Percentiles rank a stretch among this genome's conserved stretches.
Evolutionary conservation across 2,113 vertebrate genomes (phyloP).

Genomic region (Heterotis niloticus): DNA sequence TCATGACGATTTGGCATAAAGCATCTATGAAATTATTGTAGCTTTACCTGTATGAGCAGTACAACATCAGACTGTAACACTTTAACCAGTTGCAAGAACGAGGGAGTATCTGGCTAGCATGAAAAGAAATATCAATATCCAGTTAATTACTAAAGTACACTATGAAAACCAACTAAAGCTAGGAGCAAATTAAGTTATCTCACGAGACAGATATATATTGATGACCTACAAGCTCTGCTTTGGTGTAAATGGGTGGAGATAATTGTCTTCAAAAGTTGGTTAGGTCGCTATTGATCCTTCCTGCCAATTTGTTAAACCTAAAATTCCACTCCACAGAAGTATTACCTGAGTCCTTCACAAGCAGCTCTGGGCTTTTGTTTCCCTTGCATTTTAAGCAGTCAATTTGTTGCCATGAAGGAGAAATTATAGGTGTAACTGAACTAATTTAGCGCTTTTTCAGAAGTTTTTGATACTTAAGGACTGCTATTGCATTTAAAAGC

Average conservation of each 20-base stretch:
- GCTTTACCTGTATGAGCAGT: background rate
- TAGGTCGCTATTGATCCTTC: conserved; percentile 6
- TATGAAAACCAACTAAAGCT: conserved; percentile 18
- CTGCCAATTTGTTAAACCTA: background rate
- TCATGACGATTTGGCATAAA: background rate
- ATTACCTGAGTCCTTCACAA: background rate
- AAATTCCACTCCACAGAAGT: background rate
- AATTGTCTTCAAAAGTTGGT: background rate
- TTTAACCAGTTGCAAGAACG: background rate
- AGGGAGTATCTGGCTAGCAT: background rate
- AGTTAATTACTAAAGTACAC: conserved; percentile 12
- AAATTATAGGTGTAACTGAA: conserved; percentile 17
- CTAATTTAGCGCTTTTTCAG: conserved; percentile 16
- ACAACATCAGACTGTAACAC: background rate
- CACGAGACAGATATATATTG: conserved; percentile 14
- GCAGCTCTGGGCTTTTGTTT: background rate
- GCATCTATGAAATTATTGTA: background rate
- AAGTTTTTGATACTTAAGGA: conserved; percentile 6
- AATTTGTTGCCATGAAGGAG: background rate
- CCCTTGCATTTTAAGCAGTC: conserved; percentile 8
- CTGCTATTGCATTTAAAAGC: background rate
- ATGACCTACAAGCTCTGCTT: conserved; percentile 15
- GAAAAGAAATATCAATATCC: conserved; percentile 9
- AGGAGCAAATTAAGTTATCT: conserved; percentile 11
- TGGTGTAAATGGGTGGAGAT: background rate